Evolutionary conservation across 2,888 invertebrate species (phyloP).

Genomic region (Venusia cambrica): DNA sequence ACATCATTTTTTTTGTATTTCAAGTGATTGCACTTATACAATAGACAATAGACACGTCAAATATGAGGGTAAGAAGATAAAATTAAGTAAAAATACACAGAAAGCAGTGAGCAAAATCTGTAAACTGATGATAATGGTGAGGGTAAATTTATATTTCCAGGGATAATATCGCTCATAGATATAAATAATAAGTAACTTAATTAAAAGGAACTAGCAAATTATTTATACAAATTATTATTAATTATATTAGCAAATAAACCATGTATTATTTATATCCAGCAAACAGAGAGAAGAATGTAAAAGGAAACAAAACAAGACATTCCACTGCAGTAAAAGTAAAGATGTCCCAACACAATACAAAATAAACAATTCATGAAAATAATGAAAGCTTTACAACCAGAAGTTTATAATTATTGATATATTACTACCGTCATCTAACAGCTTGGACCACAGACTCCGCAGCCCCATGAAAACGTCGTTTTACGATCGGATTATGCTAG

Average conservation of each 20-base stretch:
- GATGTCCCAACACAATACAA: constrained; percentile 9
- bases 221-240: too few relatives aligned
- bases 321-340: not conserved
- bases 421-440: constrained; percentile 23
- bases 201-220: too few relatives aligned
- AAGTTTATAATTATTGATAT: constrained; percentile 12
- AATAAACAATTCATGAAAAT: constrained; percentile 14
- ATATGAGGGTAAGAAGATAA: too few relatives aligned
- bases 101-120: too few relatives aligned
- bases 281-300: not conserved
- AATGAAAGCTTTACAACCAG: constrained; percentile 15
- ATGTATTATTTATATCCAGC: not conserved
- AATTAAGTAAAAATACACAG: too few relatives aligned
- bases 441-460: constrained; percentile 39
- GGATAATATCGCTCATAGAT: too few relatives aligned
- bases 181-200: too few relatives aligned
- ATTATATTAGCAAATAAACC: constrained; percentile 1
- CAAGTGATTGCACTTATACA: too few relatives aligned
- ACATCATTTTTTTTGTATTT: too few relatives aligned
- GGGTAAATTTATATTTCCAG: too few relatives aligned
- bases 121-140: too few relatives aligned
- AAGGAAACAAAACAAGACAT: constrained; percentile 1
- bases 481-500: constrained; percentile 71
- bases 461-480: constrained; percentile 55
- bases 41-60: too few relatives aligned